phyloP scores from a whole-genome alignment of 1,140 invertebrate genomes.

The Myzus persicae region DNA sequence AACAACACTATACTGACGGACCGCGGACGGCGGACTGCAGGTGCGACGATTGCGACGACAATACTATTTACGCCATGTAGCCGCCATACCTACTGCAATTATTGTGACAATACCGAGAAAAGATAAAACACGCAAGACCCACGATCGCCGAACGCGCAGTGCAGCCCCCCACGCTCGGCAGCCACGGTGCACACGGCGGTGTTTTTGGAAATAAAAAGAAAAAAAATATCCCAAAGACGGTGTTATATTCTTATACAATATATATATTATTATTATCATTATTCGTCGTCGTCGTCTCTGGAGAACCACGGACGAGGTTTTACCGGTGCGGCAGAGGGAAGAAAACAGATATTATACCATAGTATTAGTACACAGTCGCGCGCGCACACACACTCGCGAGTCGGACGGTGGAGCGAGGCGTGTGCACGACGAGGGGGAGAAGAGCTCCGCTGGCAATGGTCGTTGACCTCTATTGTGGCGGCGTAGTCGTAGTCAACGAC shows the following conservation, averaged over 20 bases:
- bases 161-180: background rate
- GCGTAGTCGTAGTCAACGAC: background rate
- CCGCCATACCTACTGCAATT: background rate
- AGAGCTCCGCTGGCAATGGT: slow-evolving; percentile 35
- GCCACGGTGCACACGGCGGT: background rate
- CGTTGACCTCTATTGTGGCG: slow-evolving; percentile 41
- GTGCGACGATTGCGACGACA: background rate
- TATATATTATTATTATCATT: background rate
- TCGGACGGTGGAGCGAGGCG: background rate
- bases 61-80: background rate
- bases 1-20: background rate
- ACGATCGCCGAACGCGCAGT: background rate
- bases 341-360: background rate
- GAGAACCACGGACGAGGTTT: background rate
- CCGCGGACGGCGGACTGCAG: background rate
- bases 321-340: background rate
- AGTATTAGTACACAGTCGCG: background rate
- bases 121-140: background rate
- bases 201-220: background rate
- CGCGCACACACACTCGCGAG: background rate
- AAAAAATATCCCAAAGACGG: background rate
- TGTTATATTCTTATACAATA: background rate
- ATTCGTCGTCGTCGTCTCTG: background rate
- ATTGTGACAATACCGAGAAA: slow-evolving; percentile 1
- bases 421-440: slow-evolving; percentile 42